Percentiles rank a stretch among this genome's conserved stretches.
Conservation (phyloP, 1,140 invertebrate genomes). For the Drosophila biarmipes region DNA sequence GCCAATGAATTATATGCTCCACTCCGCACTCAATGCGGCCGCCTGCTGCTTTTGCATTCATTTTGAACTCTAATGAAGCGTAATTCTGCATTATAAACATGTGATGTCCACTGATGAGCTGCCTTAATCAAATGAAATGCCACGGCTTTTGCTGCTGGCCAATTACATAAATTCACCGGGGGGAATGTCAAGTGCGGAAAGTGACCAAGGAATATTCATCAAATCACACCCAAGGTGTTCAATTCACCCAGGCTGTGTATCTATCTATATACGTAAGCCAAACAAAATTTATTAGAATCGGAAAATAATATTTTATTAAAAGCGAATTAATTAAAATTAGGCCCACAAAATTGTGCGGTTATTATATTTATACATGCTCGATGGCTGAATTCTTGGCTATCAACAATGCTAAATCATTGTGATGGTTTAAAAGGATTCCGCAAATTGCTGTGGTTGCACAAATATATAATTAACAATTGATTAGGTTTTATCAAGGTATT, state of each 20-base stretch:
- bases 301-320: neutral
- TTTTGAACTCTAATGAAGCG: slow-evolving; percentile 71
- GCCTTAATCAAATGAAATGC: slow-evolving; percentile 62
- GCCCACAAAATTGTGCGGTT: neutral
- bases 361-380: neutral
- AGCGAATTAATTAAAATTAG: neutral
- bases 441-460: neutral
- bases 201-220: slow-evolving; percentile 7
- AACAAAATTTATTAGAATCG: neutral
- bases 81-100: slow-evolving; percentile 54
- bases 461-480: neutral
- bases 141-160: slow-evolving; percentile 28
- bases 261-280: too few species aligned
- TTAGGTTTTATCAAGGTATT: neutral
- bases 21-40: slow-evolving; percentile 1
- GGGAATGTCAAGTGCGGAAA: slow-evolving; percentile 16
- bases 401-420: neutral
- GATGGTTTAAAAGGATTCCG: neutral
- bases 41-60: slow-evolving; percentile 59
- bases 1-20: slow-evolving; percentile 52
- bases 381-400: neutral
- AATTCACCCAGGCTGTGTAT: too few species aligned
- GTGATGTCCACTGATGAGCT: slow-evolving; percentile 25
- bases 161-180: slow-evolving; percentile 53
- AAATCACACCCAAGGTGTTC: slow-evolving; percentile 8